A percentile compares a stretch with the other conserved stretches of the same genome.
These are phyloP conservation scores for Muscicapa striata DNA, from an alignment of 2,797 vertebrate genomes.

Conservation along the genomic window DNA sequence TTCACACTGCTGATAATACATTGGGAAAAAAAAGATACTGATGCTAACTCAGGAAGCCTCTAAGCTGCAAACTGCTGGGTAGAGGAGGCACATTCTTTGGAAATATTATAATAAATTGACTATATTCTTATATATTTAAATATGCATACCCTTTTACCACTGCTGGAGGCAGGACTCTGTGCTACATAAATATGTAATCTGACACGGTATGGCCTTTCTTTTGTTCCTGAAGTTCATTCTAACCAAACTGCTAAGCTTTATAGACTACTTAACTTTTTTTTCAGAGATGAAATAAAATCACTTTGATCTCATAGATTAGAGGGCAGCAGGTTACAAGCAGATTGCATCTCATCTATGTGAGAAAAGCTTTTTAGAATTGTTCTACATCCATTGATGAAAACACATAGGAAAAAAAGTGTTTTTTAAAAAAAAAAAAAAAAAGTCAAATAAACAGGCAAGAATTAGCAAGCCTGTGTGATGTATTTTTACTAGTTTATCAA, in stretches of 20 bases:
- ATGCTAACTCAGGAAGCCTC: not conserved
- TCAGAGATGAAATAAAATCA: slow-evolving; percentile 4
- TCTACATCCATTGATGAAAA: not conserved
- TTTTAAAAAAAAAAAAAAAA: not conserved
- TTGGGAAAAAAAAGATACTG: not conserved
- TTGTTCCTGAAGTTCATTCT: not conserved
- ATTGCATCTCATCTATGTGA: not conserved
- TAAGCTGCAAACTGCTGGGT: not conserved
- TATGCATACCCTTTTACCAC: not conserved
- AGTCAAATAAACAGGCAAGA: not conserved
- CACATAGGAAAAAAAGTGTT: not conserved
- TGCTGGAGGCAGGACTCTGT: not conserved
- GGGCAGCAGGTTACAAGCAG: not conserved
- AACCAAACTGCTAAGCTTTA: not conserved
- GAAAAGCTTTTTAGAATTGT: not conserved
- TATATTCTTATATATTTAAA: not conserved
- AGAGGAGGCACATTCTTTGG: not conserved
- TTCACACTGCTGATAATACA: not conserved
- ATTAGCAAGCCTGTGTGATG: not conserved
- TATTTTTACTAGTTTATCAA: not conserved
- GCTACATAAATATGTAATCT: not conserved
- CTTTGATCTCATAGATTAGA: not conserved
- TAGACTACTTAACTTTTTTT: not conserved
- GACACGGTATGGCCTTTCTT: not conserved
- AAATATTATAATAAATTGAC: not conserved